A percentile compares a stretch with the other conserved stretches of the same genome.
Evolutionary conservation across 2,113 vertebrate species (phyloP).

Genomic region (Salvelinus sp.): DNA sequence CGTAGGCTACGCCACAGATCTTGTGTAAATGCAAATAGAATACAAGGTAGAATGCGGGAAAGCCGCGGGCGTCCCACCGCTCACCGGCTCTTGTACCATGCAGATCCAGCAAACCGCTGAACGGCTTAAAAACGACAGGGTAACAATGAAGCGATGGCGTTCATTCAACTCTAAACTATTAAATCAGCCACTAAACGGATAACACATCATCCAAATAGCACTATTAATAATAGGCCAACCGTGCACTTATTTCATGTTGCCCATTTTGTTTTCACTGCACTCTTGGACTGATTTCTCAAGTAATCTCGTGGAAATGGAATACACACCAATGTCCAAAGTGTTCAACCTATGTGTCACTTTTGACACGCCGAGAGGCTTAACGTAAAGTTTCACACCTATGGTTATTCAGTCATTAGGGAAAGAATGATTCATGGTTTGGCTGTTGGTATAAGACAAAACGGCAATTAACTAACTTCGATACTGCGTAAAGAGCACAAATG

Average conservation of each 20-base stretch:
- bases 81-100: neutral
- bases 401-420: constrained; percentile 22
- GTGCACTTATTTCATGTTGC: neutral
- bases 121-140: too few species aligned
- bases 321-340: constrained; percentile 32
- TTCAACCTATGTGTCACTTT: constrained; percentile 31
- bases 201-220: neutral
- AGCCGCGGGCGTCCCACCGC: neutral
- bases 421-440: constrained; percentile 13
- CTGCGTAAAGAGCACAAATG: neutral
- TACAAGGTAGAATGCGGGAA: too few species aligned
- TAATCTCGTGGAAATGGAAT: neutral
- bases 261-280: neutral
- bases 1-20: neutral
- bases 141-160: constrained; percentile 1
- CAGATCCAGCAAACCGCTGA: neutral
- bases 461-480: neutral
- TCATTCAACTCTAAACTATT: neutral
- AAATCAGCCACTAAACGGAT: neutral
- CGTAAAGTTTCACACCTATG: constrained; percentile 32
- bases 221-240: neutral
- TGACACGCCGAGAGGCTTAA: constrained; percentile 23
- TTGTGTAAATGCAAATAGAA: neutral
- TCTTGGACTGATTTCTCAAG: neutral
- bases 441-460: neutral